phyloP scores from a whole-genome alignment of 2,797 vertebrate species.

The Trematomus bernacchii region DNA sequence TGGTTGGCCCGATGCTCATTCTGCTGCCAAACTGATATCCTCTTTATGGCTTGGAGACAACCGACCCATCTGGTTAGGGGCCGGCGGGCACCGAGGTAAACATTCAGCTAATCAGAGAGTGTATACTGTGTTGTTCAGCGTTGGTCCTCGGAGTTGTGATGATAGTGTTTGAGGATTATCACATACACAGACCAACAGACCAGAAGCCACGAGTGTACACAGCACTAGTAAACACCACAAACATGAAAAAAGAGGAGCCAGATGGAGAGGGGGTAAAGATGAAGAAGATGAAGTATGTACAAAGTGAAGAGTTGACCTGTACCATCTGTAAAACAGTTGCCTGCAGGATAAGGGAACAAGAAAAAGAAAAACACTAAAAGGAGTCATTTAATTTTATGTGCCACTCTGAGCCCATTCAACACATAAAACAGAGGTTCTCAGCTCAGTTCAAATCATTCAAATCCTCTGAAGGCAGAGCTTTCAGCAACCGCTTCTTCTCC shows the following conservation, averaged over 20 bases:
- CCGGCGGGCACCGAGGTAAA: slow-evolving; percentile 54
- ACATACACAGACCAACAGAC: slow-evolving; percentile 47
- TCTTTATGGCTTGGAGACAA: slow-evolving; percentile 51
- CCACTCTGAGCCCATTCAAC: background rate
- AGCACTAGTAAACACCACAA: slow-evolving; percentile 62
- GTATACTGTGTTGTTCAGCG: slow-evolving; percentile 13
- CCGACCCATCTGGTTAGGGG: slow-evolving; percentile 56
- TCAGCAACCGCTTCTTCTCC: background rate
- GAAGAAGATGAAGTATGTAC: slow-evolving; percentile 59
- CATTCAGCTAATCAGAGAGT: slow-evolving; percentile 32
- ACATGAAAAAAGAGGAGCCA: slow-evolving; percentile 57
- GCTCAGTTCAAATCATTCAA: slow-evolving; percentile 31
- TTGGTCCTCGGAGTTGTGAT: slow-evolving; percentile 17
- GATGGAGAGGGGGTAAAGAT: slow-evolving; percentile 81
- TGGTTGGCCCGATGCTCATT: slow-evolving; percentile 26
- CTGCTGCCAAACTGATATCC: slow-evolving; percentile 33
- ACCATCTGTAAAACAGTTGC: slow-evolving; percentile 79
- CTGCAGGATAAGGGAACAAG: slow-evolving; percentile 29
- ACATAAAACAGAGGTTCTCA: slow-evolving; percentile 45
- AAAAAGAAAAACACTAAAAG: slow-evolving; percentile 35
- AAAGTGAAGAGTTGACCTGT: slow-evolving; percentile 69
- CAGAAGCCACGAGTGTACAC: slow-evolving; percentile 67
- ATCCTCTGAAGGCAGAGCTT: slow-evolving; percentile 30
- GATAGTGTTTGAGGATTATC: slow-evolving; percentile 54
- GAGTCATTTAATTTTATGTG: slow-evolving; percentile 38